Conservation (phyloP, 1,140 invertebrate species). For the Euura saliciscinereae region DNA sequence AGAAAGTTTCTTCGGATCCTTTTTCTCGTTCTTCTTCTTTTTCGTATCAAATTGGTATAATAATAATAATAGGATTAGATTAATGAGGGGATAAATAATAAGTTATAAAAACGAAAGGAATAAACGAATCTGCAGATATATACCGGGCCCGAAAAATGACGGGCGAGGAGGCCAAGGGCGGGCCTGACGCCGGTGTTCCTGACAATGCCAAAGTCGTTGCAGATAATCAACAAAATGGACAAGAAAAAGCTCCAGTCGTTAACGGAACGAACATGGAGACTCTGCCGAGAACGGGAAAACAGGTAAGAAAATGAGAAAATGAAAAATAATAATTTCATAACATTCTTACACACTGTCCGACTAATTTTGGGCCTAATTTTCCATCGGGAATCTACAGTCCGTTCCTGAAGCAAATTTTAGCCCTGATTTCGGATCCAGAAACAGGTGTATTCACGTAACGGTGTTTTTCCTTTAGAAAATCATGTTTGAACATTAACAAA, state of each 20-base stretch:
- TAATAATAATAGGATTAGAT: not conserved
- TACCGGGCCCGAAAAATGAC: constrained; percentile 19
- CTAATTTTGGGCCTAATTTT: too few relatives aligned
- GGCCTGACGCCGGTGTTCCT: constrained; percentile 23
- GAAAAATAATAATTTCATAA: too few relatives aligned
- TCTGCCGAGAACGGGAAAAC: constrained; percentile 62
- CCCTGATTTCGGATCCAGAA: too few relatives aligned
- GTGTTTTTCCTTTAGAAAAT: too few relatives aligned
- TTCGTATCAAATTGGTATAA: not conserved
- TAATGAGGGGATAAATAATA: not conserved
- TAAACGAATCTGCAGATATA: constrained; percentile 9
- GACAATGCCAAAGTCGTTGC: constrained; percentile 59
- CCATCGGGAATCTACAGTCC: too few relatives aligned
- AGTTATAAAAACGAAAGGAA: constrained; percentile 9
- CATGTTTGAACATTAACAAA: too few relatives aligned
- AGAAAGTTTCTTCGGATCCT: too few relatives aligned
- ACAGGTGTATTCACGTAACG: too few relatives aligned
- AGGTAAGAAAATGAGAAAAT: constrained; percentile 46
- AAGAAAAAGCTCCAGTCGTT: constrained; percentile 63
- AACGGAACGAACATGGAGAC: constrained; percentile 68
- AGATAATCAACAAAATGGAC: constrained; percentile 55
- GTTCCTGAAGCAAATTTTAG: too few relatives aligned
- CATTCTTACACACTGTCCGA: too few relatives aligned
- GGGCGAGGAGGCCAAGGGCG: constrained; percentile 25
- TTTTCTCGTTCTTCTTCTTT: too few relatives aligned